These are phyloP conservation scores for Psittacula echo DNA, from an alignment of 2,797 vertebrate genomes.

Conservation along the genomic window DNA sequence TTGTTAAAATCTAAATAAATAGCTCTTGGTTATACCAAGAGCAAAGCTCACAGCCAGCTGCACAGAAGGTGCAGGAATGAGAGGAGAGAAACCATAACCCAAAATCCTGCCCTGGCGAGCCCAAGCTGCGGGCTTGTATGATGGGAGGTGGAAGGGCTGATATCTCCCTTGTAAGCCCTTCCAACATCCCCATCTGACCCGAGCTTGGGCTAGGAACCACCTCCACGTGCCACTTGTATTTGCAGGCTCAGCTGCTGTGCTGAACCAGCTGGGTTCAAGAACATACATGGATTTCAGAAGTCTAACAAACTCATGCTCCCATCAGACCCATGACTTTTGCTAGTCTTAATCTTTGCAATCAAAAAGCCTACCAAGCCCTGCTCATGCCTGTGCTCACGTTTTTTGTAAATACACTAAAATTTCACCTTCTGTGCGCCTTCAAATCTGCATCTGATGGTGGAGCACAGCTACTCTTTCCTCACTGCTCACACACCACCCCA, in stretches of 20 bases:
- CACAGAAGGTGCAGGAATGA: not conserved
- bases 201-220: not conserved
- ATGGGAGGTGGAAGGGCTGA: not conserved
- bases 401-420: not conserved
- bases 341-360: not conserved
- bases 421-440: conserved; percentile 8
- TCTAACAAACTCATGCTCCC: not conserved
- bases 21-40: not conserved
- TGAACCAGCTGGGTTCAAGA: not conserved
- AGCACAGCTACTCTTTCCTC: not conserved
- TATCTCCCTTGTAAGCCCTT: not conserved
- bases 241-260: not conserved
- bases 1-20: conserved; percentile 62
- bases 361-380: not conserved
- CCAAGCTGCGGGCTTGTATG: not conserved
- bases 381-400: not conserved
- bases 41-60: not conserved
- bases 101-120: not conserved
- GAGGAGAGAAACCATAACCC: not conserved
- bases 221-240: not conserved
- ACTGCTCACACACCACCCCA: not conserved
- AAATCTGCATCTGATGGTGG: not conserved
- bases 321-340: not conserved
- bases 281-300: not conserved
- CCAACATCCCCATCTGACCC: not conserved